Base-by-base conservation (phyloP, 2,797 vertebrate species). In the Salmo trutta region DNA sequence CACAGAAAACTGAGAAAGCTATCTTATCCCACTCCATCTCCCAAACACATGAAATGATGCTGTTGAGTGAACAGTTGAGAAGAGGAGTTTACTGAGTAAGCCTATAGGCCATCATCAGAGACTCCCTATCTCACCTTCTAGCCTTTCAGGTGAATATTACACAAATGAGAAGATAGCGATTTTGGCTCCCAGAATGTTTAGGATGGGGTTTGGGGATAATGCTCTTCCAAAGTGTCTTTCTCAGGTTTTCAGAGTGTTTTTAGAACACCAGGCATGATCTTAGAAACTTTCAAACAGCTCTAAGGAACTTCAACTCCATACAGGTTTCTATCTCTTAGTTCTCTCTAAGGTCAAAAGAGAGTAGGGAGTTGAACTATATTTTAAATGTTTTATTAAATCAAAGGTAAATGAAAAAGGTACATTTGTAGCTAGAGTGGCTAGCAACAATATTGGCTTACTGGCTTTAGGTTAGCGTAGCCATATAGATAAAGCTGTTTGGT, bases 1-100 rank as follows among this genome's bases (percentile, higher is more conserved):
- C 87, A 92, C 79, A 75, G 74, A 10, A 77, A 82, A 82, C 81
- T 88, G 82, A 86, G 81, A 86, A 82, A 81, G 83, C 79, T 77
- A 76, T 81, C 84, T 82, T 77, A 78, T 77, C 70, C 74, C 81
- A 78, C 79, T 86, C 73, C 71, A 85, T 77, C 81, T 78, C 81
- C 31, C 47, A 81, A 79, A 83, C 83, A 87, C 88, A 89, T 86
- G 72, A 87, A 89, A 79, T 62, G 31, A 70, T 66, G 78, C 53
- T 88, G 82, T 85, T 88, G 84, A 89, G 81, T 89, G 77, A 74
- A 33, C 65, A 67, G 31, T 64, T 74, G 29, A 62, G 16, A 62
- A 64, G 14, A 5, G 12, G 73, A 17, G 19, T 47, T 65, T 41
- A 21, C 29, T 15, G 51, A 52, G 71, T 27, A 41, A 17, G 21